Percentiles rank a stretch among this genome's conserved stretches.
Conservation (phyloP, 2,888 invertebrate genomes). For the Plemyria rubiginata region DNA sequence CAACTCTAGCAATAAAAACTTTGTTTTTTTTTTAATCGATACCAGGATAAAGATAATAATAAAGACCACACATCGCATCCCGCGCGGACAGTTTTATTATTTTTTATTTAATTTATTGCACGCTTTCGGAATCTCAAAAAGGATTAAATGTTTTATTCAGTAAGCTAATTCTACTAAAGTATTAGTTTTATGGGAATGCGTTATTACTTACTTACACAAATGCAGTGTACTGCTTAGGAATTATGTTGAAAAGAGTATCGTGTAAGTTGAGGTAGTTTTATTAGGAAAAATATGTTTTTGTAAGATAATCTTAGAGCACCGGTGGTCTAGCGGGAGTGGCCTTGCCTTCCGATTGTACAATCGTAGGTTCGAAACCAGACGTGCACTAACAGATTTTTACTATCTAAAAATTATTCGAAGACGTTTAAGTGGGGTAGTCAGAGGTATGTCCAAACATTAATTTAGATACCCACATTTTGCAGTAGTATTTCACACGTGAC, state of each 20-base stretch:
- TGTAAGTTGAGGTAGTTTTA: background rate
- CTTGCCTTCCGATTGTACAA: too few relatives aligned
- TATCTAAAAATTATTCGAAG: too few relatives aligned
- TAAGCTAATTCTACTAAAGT: conserved; percentile 14
- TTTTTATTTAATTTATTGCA: conserved; percentile 42
- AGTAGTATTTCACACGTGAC: too few relatives aligned
- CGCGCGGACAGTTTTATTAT: conserved; percentile 43
- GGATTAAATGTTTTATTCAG: conserved; percentile 27
- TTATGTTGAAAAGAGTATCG: background rate
- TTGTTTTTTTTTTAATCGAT: conserved; percentile 41
- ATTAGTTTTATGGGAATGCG: conserved; percentile 20
- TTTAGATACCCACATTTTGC: too few relatives aligned
- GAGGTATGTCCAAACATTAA: too few relatives aligned
- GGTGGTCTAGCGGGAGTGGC: too few relatives aligned
- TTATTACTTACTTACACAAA: background rate
- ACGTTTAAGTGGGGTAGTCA: too few relatives aligned
- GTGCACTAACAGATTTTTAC: too few relatives aligned
- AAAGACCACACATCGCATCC: conserved; percentile 42
- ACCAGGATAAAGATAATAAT: conserved; percentile 37
- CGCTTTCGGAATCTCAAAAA: conserved; percentile 19
- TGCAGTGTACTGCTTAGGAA: background rate
- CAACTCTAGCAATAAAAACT: conserved; percentile 38
- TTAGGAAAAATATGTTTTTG: background rate
- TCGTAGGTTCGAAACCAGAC: too few relatives aligned
- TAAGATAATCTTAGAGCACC: background rate